phyloP scores from a whole-genome alignment of 1,140 invertebrate genomes.

The Orius insidiosus region DNA sequence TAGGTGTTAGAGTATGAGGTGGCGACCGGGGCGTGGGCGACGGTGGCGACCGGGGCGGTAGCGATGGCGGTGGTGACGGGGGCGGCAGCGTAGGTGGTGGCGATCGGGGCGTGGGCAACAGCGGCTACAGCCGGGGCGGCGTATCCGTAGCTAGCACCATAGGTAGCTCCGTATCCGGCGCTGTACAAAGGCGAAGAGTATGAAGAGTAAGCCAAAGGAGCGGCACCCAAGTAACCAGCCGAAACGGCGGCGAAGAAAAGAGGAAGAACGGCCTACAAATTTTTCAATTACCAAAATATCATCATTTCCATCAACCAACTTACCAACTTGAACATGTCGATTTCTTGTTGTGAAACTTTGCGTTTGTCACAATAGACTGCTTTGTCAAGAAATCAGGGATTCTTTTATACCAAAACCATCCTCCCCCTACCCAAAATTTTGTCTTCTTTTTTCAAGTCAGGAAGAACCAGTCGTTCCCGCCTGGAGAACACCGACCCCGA shows the following conservation, averaged over 20 bases:
- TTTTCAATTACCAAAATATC: not conserved
- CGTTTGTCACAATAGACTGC: too few relatives aligned
- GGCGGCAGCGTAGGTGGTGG: slow-evolving; percentile 5
- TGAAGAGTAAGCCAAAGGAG: slow-evolving; percentile 3
- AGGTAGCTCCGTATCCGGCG: not conserved
- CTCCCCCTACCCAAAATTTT: too few relatives aligned
- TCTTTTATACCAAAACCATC: too few relatives aligned
- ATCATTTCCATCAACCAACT: not conserved
- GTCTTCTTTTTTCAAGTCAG: too few relatives aligned
- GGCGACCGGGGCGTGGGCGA: slow-evolving; percentile 9
- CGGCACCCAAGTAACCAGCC: slow-evolving; percentile 3
- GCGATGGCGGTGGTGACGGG: not conserved
- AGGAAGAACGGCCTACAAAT: slow-evolving; percentile 4
- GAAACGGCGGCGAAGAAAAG: slow-evolving; percentile 7
- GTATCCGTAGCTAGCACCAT: not conserved
- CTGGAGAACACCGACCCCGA: too few relatives aligned
- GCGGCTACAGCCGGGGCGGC: slow-evolving; percentile 4
- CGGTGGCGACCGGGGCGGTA: slow-evolving; percentile 4
- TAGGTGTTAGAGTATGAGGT: slow-evolving; percentile 11
- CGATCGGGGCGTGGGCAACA: not conserved
- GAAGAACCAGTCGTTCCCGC: too few relatives aligned
- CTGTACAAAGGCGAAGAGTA: not conserved
- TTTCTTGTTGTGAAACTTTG: too few relatives aligned
- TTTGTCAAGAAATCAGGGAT: too few relatives aligned
- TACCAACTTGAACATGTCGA: too few relatives aligned